A percentile compares a stretch with the other conserved stretches of the same genome.
phyloP scores from a whole-genome alignment of 2,888 invertebrate species.

The Phymatocera aterrima region DNA sequence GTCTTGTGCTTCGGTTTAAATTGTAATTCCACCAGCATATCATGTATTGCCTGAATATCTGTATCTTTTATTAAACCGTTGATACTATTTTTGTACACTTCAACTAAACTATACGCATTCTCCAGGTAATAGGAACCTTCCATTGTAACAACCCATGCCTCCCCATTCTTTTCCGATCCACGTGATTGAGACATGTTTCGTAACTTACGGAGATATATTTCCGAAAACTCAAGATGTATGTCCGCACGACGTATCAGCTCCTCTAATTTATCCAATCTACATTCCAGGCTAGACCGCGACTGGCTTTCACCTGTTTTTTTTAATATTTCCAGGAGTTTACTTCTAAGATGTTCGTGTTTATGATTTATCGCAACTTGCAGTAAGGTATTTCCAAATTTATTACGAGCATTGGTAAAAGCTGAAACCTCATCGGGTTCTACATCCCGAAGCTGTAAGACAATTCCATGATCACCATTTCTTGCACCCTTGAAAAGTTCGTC shows the following conservation, averaged over 20 bases:
- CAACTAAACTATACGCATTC: not conserved
- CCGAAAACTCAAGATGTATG: not conserved
- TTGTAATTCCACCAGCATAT: not conserved
- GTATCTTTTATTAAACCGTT: not conserved
- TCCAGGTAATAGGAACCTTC: not conserved
- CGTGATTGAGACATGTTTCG: not conserved
- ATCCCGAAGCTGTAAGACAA: constrained; percentile 48
- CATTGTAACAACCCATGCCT: not conserved
- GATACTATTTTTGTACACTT: not conserved
- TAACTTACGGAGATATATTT: not conserved
- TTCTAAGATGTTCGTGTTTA: constrained; percentile 47
- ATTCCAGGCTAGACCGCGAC: not conserved
- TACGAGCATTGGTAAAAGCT: constrained; percentile 54
- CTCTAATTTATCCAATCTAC: not conserved
- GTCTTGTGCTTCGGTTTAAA: not conserved
- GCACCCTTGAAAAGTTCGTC: constrained; percentile 51
- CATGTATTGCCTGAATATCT: not conserved
- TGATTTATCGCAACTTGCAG: constrained; percentile 50
- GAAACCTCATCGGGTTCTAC: constrained; percentile 49
- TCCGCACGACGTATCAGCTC: not conserved
- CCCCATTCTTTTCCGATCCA: not conserved
- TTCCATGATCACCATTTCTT: constrained; percentile 48
- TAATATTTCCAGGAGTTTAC: constrained; percentile 51
- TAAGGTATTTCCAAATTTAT: constrained; percentile 55
- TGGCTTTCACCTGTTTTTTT: constrained; percentile 43